These are phyloP conservation scores for Gasterosteus aculeatus DNA, from an alignment of 2,113 vertebrate species.

Conservation along the genomic window DNA sequence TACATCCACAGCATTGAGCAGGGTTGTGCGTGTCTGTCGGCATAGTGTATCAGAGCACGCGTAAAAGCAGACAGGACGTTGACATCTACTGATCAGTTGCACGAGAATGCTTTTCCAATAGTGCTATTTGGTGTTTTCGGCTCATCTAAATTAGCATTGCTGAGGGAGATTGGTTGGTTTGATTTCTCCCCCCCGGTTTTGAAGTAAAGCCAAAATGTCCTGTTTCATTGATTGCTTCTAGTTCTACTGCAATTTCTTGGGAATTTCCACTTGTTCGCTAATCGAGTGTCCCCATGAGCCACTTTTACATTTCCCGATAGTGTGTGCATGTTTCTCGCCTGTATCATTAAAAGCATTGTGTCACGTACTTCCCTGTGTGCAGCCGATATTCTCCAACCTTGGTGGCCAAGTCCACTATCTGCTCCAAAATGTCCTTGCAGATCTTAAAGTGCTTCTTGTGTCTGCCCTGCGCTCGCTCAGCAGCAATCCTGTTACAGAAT, in stretches of 20 bases:
- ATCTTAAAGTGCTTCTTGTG: constrained; percentile 84
- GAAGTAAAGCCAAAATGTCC: neutral
- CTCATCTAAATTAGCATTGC: neutral
- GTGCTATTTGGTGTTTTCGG: neutral
- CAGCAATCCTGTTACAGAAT: constrained; percentile 76
- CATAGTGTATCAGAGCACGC: constrained; percentile 27
- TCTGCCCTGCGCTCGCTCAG: constrained; percentile 81
- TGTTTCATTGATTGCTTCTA: neutral
- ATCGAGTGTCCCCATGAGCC: neutral
- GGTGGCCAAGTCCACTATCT: constrained; percentile 89
- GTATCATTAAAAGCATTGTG: constrained; percentile 15
- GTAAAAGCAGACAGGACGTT: constrained; percentile 43
- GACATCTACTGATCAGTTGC: constrained; percentile 22
- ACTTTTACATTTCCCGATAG: neutral
- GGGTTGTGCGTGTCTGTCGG: neutral
- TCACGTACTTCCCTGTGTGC: constrained; percentile 87
- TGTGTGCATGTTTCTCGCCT: neutral
- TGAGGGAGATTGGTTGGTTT: neutral
- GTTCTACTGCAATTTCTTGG: neutral
- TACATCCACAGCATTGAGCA: neutral
- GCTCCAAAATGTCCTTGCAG: constrained; percentile 85
- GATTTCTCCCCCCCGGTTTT: neutral
- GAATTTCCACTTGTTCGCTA: neutral
- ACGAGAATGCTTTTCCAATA: constrained; percentile 24
- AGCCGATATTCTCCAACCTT: constrained; percentile 88